Base-by-base conservation (phyloP, 2,888 invertebrate species). In the Oligia strigilis region DNA sequence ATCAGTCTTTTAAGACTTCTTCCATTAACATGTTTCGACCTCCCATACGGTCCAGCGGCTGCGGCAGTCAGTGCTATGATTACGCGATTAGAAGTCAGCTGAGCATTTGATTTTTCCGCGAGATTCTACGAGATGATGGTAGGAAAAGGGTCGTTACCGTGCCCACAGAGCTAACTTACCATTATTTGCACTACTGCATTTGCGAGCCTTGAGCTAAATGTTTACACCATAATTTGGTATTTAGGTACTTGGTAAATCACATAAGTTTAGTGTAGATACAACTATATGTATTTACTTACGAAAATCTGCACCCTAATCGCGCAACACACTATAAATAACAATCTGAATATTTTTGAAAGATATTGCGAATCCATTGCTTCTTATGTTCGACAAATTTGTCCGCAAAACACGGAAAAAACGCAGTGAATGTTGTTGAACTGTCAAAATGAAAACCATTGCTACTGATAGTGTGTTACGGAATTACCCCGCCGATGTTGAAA, bases 121-220 rank as follows among this genome's bases (percentile, higher is more conserved):
- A 58, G 46, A 71, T 49, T 58, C 19, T 62, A 60, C 60, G 4
- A 55, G 23, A 58, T 79, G 72, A 71, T 74, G 23, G 62, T 64
- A 78, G 81, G 84, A 84, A 84, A 78, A 55, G 4, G 62, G 74
- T 75, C 36, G 5, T 85, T 77, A 82, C 1, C 11, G 67, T 77
- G 81, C 46, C 17, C 58, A 76, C 64, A 64, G 13, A 77, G 70
- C 75, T 58, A 73, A 78, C 64, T 60, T 40, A 29, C 72, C 13
- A 76, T 84, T 78, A 76, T 69, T 52, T 69, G 77, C 77, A 77
- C 60, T 14, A 80, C 49, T 49, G 55, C 65, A 29, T 72, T 72
- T 58, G n/a, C 60, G 5, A 78, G 0, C 72, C 75, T 73, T 83
- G 79, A 73, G 60, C 64, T 79, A 40, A 40, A 79, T 79, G 60